phyloP scores from a whole-genome alignment of 2,888 invertebrate genomes.

The Pristionchus exspectatus region DNA sequence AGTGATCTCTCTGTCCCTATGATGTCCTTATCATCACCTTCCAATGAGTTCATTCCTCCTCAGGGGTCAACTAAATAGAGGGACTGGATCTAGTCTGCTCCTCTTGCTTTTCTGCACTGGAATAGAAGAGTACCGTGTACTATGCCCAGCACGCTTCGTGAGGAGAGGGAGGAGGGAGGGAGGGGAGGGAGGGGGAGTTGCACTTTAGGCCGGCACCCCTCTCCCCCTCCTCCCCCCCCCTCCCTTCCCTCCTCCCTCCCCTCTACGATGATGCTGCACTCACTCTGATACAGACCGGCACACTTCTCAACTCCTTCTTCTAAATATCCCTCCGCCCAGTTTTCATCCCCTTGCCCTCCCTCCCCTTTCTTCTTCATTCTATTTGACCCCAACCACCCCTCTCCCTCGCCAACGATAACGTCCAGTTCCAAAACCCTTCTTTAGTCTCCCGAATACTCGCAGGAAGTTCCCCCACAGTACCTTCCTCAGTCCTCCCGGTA shows the following conservation, averaged over 20 bases:
- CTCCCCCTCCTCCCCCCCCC: background rate
- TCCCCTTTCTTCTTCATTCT: background rate
- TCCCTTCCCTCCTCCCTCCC: background rate
- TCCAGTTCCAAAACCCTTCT: background rate
- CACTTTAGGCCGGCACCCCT: background rate
- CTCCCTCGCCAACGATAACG: background rate
- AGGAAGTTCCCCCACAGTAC: background rate
- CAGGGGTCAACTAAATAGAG: too few species aligned
- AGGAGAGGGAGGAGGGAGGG: background rate
- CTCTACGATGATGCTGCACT: slow-evolving; percentile 7
- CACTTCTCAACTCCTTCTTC: slow-evolving; percentile 31
- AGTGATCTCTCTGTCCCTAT: background rate
- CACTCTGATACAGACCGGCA: slow-evolving; percentile 28
- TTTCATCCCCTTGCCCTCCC: background rate
- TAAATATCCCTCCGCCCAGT: slow-evolving; percentile 12
- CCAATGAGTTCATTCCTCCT: background rate
- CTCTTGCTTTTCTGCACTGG: background rate
- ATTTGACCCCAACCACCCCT: background rate
- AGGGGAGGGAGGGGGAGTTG: background rate
- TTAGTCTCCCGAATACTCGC: too few species aligned
- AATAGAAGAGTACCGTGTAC: background rate
- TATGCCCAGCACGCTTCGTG: background rate
- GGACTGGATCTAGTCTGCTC: background rate
- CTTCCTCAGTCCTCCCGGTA: background rate
- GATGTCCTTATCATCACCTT: background rate